Evolutionary conservation across 2,797 vertebrate genomes (phyloP).

Genomic region (Lacerta viridis): DNA sequence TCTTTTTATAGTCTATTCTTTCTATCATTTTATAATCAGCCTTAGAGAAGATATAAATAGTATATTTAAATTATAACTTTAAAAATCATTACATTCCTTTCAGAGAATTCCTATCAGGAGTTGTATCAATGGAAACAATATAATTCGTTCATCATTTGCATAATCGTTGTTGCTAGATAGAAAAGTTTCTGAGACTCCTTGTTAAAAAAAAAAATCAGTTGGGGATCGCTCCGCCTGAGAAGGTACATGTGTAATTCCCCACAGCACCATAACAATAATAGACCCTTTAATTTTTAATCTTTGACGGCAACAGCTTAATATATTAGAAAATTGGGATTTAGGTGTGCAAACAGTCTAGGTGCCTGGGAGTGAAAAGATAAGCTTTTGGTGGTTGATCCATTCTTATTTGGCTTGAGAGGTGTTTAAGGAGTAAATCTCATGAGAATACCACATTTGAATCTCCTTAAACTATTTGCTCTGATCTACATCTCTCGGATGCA

Average conservation of each 20-base stretch:
- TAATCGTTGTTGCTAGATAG: conserved; percentile 30
- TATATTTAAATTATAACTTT: background rate
- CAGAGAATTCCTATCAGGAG: background rate
- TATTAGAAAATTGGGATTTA: conserved; percentile 57
- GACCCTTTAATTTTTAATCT: conserved; percentile 71
- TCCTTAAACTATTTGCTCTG: conserved; percentile 53
- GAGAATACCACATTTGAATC: conserved; percentile 56
- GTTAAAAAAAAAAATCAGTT: background rate
- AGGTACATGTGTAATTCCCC: conserved; percentile 46
- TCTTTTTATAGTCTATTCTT: too few species aligned
- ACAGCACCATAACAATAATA: conserved; percentile 36
- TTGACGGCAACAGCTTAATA: conserved; percentile 65
- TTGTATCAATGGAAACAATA: background rate
- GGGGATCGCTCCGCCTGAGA: conserved; percentile 8
- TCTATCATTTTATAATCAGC: background rate
- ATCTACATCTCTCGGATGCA: conserved; percentile 44
- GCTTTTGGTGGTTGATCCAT: conserved; percentile 53
- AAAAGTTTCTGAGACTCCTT: background rate
- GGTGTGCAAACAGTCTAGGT: conserved; percentile 47
- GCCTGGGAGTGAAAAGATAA: conserved; percentile 49
- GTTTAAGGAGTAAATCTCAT: conserved; percentile 55
- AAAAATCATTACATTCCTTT: background rate
- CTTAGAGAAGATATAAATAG: background rate
- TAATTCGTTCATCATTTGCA: background rate
- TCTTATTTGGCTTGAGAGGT: conserved; percentile 46